Base-by-base conservation (phyloP, 1,140 invertebrate genomes). In the Atopsyche davidsoni region DNA sequence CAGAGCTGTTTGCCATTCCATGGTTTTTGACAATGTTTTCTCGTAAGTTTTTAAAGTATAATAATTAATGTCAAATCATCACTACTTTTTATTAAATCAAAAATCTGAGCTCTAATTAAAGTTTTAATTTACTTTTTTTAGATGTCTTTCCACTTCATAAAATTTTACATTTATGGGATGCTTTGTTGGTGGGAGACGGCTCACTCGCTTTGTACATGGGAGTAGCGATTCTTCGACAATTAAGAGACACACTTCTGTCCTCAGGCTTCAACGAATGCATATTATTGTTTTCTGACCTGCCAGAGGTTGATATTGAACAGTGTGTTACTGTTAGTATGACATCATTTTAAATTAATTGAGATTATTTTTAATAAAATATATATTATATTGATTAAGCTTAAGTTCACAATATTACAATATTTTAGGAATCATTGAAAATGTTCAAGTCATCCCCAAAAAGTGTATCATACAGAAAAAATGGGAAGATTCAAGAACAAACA, bases 21-120 rank as follows among this genome's bases (percentile, higher is more conserved):
- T 99, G 96, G 96, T 98, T 99, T 70, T 74, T 99, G 4, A 99
- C 96, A 7, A 97, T 98, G 92, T 99, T 98, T 76, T 96, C 96
- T 47, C 96, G 92, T 96, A 79, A 85, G 88, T 86, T 50, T 22
- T 60, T 25, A 6, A n/a, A n/a, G n/a, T n/a, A n/a, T n/a, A n/a
- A n/a, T n/a, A 28, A 31, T 18, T 11, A 10, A 41, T 17, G n/a
- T n/a, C n/a, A n/a, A n/a, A n/a, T n/a, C n/a, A n/a, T n/a, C n/a
- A n/a, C 3, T 38, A 23, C 25, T 16, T 25, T 42, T 10, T 36
- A 36, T n/a, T 46, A 13, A 41, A 25, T 44, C 38, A 34, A 25
- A n/a, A n/a, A n/a, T n/a, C n/a, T n/a, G n/a, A n/a, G 21, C 35
- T 42, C 11, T n/a, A n/a, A n/a, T n/a, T n/a, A n/a, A n/a, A n/a